Evolutionary conservation across 2,888 invertebrate species (phyloP).

Genomic region (Lepas anatifera): DNA sequence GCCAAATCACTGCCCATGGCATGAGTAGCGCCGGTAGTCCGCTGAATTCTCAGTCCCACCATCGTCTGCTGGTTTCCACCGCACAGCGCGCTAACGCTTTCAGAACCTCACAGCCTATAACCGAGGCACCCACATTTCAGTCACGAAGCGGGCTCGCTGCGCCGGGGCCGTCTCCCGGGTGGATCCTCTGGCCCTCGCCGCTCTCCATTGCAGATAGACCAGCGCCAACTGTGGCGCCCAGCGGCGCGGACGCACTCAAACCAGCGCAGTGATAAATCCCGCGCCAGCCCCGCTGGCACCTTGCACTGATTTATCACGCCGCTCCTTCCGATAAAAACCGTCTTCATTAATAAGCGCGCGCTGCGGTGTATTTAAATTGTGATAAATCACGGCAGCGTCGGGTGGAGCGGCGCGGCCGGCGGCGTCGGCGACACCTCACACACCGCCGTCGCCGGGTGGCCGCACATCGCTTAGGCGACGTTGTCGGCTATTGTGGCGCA

Average conservation of each 20-base stretch:
- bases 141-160: no score
- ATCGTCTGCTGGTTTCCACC: no score
- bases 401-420: not conserved
- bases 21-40: no score
- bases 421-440: not conserved
- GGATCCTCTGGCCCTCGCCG: not conserved
- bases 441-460: not conserved
- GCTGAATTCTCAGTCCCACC: no score
- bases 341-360: not conserved
- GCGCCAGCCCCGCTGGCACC: not conserved
- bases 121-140: no score
- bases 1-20: no score
- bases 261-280: not conserved
- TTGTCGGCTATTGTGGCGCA: not conserved
- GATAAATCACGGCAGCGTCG: not conserved
- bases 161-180: no score
- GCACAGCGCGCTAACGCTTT: no score
- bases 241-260: not conserved
- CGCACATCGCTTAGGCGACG: not conserved
- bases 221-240: not conserved
- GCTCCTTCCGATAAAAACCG: not conserved
- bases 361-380: conserved; percentile 6
- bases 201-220: not conserved
- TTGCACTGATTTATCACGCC: not conserved
- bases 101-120: no score